phyloP scores from a whole-genome alignment of 2,113 vertebrate genomes.

The Hylia prasina region DNA sequence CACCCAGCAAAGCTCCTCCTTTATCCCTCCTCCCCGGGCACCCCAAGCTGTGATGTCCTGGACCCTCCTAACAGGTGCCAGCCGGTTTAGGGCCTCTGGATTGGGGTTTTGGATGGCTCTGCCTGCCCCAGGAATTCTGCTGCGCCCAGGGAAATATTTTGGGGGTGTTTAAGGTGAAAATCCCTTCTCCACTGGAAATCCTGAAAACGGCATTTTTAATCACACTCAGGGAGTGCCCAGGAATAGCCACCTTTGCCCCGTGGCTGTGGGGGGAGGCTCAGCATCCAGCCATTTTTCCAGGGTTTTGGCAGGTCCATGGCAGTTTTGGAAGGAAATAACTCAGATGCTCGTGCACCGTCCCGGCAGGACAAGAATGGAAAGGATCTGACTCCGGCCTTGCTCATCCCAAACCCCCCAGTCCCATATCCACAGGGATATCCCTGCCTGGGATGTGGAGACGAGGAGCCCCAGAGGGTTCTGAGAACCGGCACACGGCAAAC shows the following conservation, averaged over 20 bases:
- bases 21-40: neutral
- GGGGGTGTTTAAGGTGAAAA: neutral
- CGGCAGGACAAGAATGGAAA: neutral
- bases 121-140: neutral
- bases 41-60: accelerated
- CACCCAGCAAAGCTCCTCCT: neutral
- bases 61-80: neutral
- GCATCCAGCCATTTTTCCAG: neutral
- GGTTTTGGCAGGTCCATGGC: neutral
- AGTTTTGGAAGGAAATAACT: neutral
- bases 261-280: neutral
- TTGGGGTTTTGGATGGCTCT: neutral
- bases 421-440: accelerated
- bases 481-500: accelerated
- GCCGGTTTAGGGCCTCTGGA: accelerated
- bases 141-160: neutral
- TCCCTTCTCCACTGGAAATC: neutral
- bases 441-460: neutral
- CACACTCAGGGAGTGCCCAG: neutral
- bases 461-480: neutral
- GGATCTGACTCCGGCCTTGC: neutral
- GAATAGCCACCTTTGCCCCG: neutral
- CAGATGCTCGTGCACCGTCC: accelerated
- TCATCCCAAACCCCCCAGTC: neutral
- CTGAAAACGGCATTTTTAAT: neutral